These are phyloP conservation scores for Thymelicus sylvestris DNA, from an alignment of 2,888 invertebrate species.

Conservation along the genomic window DNA sequence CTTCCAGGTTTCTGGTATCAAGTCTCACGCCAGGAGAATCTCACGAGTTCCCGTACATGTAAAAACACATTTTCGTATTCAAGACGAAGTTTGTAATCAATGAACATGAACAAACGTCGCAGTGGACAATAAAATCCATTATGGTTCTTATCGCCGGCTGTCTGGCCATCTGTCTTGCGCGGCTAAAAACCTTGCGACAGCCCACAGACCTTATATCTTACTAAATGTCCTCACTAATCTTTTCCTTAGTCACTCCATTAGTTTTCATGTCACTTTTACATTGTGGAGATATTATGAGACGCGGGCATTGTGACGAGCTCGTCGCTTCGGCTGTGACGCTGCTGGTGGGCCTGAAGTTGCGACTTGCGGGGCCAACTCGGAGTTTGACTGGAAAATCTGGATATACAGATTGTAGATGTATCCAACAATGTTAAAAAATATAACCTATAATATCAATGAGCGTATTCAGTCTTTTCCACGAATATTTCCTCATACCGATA, in stretches of 20 bases:
- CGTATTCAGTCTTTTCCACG: no score
- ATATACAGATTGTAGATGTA: no score
- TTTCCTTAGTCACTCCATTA: constrained; percentile 25
- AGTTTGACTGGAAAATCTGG: no score
- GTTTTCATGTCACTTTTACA: constrained; percentile 29
- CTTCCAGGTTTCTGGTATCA: no score
- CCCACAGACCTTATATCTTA: constrained; percentile 26
- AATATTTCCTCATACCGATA: no score
- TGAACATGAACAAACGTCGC: constrained; percentile 7
- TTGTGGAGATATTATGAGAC: constrained; percentile 11
- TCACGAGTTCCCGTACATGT: background rate
- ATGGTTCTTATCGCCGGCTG: constrained; percentile 5
- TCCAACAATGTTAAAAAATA: no score
- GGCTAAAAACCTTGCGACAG: constrained; percentile 28
- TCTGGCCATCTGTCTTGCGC: constrained; percentile 10
- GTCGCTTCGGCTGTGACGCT: background rate
- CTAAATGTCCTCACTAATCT: constrained; percentile 32
- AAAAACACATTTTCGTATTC: background rate
- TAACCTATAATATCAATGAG: no score
- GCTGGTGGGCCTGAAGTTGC: background rate
- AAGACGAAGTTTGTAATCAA: background rate
- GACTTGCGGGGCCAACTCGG: no score
- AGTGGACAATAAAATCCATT: constrained; percentile 19
- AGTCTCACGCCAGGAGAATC: no score
- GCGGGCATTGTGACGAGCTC: background rate